Evolutionary conservation across 2,888 invertebrate genomes (phyloP), one percentile per base, ranked within the genome.

Genomic region (Drosophila peninsularis): DNA sequence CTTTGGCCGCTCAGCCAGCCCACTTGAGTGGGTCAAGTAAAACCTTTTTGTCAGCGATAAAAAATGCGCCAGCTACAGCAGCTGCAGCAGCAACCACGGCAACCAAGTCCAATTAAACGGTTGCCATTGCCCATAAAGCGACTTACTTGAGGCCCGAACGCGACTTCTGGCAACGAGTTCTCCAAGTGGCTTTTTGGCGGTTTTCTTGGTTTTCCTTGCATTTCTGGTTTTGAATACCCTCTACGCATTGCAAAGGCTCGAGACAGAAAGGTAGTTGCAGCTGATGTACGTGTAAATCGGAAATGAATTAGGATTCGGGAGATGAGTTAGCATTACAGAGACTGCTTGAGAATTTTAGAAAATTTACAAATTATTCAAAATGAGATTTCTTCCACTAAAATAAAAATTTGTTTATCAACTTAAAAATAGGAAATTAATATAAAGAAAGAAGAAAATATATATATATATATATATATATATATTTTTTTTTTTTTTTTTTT

Each of bases 21-120:
- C 81, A 78, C 66, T 80, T 80, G 65, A 66, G 80, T 89, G 89
- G 85, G 85, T 85, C 85, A 85, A 85, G 87, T 74, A 89, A 88
- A 89, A 77, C 82, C 82, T 84, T 89, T 79, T 87, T 87, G 88
- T 85, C 85, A 89, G 85, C 89, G 69, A 71, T 74, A 47, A 82
- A 81, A 70, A 78, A 78, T 66, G 54, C 70, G 57, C 50, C 67
- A 68, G 41, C 60, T 42, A 61, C 47, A 61, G 56, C 50, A 45
- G 21, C 45, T 21, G 13, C 49, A 30, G 6, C 32, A 47, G 17
- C 47, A 32, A 49, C 49, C 49, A 49, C 62, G 55, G 58, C 63
- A 67, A 54, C 60, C 67, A 70, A 75, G 81, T 78, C 71, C 86
- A 83, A 88, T 85, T 83, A 88, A 80, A 84, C 79, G 73, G 70